These are phyloP conservation scores for Mastomys natalensis DNA, from an alignment of 2,113 vertebrate genomes.

Conservation along the genomic window DNA sequence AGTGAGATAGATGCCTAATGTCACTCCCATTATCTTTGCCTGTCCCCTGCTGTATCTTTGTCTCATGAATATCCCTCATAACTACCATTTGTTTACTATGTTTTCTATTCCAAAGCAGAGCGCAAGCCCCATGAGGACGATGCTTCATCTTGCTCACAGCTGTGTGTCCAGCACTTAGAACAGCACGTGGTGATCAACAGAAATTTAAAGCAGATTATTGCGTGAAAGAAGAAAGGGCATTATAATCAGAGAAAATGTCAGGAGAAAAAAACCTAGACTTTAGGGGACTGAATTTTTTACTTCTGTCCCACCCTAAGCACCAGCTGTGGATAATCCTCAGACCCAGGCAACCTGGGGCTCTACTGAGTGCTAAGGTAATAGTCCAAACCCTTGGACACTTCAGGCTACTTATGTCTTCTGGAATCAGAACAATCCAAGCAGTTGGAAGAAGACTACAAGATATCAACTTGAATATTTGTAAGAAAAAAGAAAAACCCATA, in stretches of 20 bases:
- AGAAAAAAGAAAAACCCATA: constrained; percentile 38
- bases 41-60: not conserved
- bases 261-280: not conserved
- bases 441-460: constrained; percentile 48
- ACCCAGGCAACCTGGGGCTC: no score
- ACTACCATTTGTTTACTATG: not conserved
- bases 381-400: not conserved
- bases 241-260: not conserved
- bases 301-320: not conserved
- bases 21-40: not conserved
- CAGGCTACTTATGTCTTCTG: constrained; percentile 17
- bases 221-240: not conserved
- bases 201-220: not conserved
- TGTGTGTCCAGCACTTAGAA: not conserved
- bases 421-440: not conserved
- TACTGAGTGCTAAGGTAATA: not conserved
- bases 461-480: constrained; percentile 16
- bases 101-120: not conserved
- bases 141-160: not conserved
- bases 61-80: not conserved
- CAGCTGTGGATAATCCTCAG: not conserved
- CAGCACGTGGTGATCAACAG: not conserved
- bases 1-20: not conserved
- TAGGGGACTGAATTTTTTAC: not conserved
- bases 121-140: not conserved